Conservation (phyloP, 2,113 vertebrate genomes). For the Galemys pyrenaicus region DNA sequence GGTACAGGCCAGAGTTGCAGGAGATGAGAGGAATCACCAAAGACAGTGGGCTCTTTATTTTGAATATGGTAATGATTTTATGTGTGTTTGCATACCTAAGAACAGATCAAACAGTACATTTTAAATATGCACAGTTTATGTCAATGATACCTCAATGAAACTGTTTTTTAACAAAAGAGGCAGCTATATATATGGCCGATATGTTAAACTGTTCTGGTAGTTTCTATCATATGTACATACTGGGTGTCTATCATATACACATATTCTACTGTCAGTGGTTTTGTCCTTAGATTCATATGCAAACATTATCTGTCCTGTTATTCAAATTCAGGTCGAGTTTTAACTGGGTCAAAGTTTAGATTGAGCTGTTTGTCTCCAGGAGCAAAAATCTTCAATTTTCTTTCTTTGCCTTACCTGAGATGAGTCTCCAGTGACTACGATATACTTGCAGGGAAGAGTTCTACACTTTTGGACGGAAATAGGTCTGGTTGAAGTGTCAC, state of each 20-base stretch:
- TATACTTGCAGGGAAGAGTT: slow-evolving; percentile 84
- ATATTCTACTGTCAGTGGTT: not conserved
- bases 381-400: not conserved
- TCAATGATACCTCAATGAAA: not conserved
- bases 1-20: too few relatives aligned
- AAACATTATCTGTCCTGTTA: too few relatives aligned
- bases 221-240: not conserved
- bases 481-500: slow-evolving; percentile 86
- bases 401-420: slow-evolving; percentile 88
- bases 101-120: not conserved
- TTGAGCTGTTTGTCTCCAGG: not conserved
- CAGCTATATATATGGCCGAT: rapidly evolving
- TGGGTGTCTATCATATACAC: too few relatives aligned
- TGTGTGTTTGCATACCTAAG: not conserved
- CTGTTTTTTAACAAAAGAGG: not conserved
- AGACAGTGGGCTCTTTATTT: too few relatives aligned
- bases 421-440: slow-evolving; percentile 89
- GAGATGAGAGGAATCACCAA: too few relatives aligned
- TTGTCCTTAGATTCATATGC: not conserved
- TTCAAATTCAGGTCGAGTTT: not conserved
- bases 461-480: slow-evolving; percentile 84
- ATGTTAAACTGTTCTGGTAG: not conserved
- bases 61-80: not conserved
- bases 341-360: not conserved
- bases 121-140: not conserved